Evolutionary conservation across 64 coral and sea anemone genomes (phyloP).

Genomic region (Montipora sp.): DNA sequence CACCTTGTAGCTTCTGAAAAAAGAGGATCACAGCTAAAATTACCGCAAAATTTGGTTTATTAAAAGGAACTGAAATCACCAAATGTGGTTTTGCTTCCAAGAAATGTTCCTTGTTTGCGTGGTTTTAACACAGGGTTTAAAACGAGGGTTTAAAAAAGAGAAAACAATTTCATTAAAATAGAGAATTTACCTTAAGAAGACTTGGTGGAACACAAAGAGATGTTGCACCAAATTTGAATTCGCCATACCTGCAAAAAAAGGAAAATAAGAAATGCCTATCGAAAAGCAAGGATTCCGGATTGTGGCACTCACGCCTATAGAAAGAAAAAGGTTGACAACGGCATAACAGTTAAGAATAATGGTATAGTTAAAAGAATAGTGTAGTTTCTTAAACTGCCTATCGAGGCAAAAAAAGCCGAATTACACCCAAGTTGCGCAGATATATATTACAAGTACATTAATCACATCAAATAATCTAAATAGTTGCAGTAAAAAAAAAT

Average conservation of each 20-base stretch:
- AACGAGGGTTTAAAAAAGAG: neutral
- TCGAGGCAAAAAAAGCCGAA: too few relatives aligned
- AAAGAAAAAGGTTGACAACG: too few relatives aligned
- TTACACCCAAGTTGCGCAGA: too few relatives aligned
- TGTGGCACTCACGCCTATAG: too few relatives aligned
- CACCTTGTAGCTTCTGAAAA: conserved; percentile 80
- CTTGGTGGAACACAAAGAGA: conserved; percentile 74
- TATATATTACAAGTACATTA: too few relatives aligned
- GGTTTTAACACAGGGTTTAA: neutral
- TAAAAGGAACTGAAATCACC: too few relatives aligned
- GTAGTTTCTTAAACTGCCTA: too few relatives aligned
- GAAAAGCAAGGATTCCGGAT: neutral
- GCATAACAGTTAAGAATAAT: too few relatives aligned
- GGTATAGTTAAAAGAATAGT: too few relatives aligned
- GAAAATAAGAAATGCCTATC: neutral
- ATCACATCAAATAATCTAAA: too few relatives aligned
- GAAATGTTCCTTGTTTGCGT: neutral
- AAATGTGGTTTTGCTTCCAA: neutral
- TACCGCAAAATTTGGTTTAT: too few relatives aligned
- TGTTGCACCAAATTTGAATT: conserved; percentile 90
- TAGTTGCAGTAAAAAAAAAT: too few relatives aligned
- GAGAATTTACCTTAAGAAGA: conserved; percentile 69
- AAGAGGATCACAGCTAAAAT: neutral
- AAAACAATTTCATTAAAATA: neutral
- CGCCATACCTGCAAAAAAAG: conserved; percentile 65